Evolutionary conservation across 2,797 vertebrate genomes (phyloP).

Genomic region (Pipistrellus pygmaeus): DNA sequence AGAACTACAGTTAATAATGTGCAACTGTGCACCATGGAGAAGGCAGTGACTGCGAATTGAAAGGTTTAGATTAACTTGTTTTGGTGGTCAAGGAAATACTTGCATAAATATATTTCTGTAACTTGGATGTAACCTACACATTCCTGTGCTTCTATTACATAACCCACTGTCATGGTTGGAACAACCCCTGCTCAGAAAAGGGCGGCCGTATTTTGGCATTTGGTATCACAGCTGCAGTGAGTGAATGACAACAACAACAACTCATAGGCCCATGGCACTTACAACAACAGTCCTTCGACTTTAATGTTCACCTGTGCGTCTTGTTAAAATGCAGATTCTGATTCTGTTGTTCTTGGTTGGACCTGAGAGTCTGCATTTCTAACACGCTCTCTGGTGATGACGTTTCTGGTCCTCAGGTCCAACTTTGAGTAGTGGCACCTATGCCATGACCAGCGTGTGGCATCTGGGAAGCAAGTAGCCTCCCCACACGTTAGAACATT

Average conservation of each 20-base stretch:
- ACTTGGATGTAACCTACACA: not conserved
- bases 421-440: not conserved
- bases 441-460: not conserved
- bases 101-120: constrained; percentile 25
- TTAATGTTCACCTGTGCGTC: not conserved
- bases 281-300: not conserved
- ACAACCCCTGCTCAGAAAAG: not conserved
- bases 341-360: not conserved
- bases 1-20: constrained; percentile 34
- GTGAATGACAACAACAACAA: not conserved
- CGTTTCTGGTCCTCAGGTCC: not conserved
- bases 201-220: not conserved
- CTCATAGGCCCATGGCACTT: not conserved
- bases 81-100: not conserved
- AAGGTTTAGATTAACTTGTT: constrained; percentile 56
- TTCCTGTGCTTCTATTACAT: not conserved
- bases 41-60: constrained; percentile 17
- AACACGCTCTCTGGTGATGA: not conserved
- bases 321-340: constrained; percentile 38
- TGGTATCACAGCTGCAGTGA: not conserved
- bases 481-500: not conserved
- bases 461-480: not conserved
- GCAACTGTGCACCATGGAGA: not conserved
- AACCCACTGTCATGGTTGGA: not conserved
- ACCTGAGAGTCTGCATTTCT: not conserved